These are phyloP conservation scores for Zalophus californianus DNA, from an alignment of 2,797 vertebrate genomes.

Conservation along the genomic window DNA sequence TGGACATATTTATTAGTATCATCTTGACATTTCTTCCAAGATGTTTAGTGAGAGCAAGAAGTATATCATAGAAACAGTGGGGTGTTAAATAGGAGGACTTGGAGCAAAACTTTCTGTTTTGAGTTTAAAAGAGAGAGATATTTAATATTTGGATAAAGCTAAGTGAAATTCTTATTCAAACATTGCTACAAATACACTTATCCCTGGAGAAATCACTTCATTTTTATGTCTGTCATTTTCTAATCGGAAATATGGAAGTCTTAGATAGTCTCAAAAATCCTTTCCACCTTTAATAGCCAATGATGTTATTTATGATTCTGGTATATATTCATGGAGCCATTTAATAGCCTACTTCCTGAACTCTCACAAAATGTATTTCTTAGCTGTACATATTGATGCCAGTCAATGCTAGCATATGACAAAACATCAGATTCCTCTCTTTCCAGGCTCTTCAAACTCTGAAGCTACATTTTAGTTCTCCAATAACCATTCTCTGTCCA, in stretches of 20 bases:
- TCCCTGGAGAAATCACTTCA: background rate
- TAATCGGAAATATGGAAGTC: background rate
- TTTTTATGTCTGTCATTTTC: background rate
- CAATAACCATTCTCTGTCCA: background rate
- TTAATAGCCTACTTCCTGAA: constrained; percentile 1
- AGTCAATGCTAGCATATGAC: background rate
- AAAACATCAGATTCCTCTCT: background rate
- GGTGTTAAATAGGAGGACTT: background rate
- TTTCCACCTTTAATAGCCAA: background rate
- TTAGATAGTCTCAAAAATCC: constrained; percentile 18
- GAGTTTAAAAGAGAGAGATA: background rate
- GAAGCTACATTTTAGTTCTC: background rate
- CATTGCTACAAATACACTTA: background rate
- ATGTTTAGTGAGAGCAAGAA: background rate
- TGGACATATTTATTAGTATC: background rate
- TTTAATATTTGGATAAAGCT: background rate
- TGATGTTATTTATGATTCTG: background rate
- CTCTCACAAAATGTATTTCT: background rate
- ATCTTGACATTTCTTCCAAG: background rate
- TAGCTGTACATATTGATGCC: background rate
- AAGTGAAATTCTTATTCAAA: background rate
- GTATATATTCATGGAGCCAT: background rate
- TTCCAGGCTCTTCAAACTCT: background rate
- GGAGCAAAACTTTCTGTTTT: background rate
- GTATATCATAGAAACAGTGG: background rate